Base-by-base conservation (phyloP, 2,113 vertebrate species). In the Tichodroma muraria region DNA sequence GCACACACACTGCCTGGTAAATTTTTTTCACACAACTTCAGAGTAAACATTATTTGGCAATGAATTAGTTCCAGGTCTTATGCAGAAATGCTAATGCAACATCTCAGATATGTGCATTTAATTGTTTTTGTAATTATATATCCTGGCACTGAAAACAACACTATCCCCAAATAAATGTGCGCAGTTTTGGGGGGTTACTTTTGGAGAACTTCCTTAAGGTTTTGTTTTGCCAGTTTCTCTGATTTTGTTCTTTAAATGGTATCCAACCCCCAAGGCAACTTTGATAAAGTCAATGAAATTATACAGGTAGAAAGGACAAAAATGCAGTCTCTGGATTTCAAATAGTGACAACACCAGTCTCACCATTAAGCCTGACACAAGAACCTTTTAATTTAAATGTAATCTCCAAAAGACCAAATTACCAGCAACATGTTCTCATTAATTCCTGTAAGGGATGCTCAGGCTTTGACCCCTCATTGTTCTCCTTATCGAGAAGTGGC, bases 401-500 rank as follows among this genome's bases (percentile, higher is more conserved):
- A 95, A 93, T 97, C 95, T 93, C 80, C 95, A 76, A 73, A 94
- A 91, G 90, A 80, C 91, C 40, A 97, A 94, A 95, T 97, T 91
- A 96, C 94, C 89, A 97, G 96, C 94, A 96, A 95, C 80, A 53
- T 73, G 80, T 73, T 89, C 96, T 97, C 93, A 93, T 96, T 97
- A 88, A 95, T 99, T 99, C 98, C 98, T 97, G 98, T 98, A 98
- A 99, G 97, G 97, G 97, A 97, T 97, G 97, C 91, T 93, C 89
- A 93, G 78, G 85, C 63, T 97, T 97, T 98, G 98, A 98, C 98
- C 98, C 89, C 96, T 97, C 81, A 97, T 97, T 97, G 45, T 80
- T 82, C 92, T 96, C 47, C 91, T 84, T 97, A 97, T 93, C 97
- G 93, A 98, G 98, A 97, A 98, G 96, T 93, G 92, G 90, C 94